Base-by-base conservation (phyloP, 1,140 invertebrate genomes). In the Bombus turneri region DNA sequence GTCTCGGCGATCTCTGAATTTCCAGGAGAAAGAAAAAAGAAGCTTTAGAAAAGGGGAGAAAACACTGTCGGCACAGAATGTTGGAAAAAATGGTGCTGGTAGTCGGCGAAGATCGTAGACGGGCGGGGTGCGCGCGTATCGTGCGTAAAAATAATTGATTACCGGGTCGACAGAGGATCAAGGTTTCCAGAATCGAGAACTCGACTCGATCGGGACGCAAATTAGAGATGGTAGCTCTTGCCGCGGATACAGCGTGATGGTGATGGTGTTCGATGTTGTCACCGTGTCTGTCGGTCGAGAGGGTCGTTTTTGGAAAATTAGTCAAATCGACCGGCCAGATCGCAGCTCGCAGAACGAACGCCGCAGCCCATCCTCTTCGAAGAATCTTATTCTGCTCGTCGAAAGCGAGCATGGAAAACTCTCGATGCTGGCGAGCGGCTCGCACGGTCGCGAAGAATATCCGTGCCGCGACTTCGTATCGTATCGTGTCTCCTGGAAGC, bases 141-240 rank as follows among this genome's bases (percentile, higher is more conserved):
- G n/a, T 13, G 39, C 10, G 57, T 25, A 39, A 37, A 41, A 12
- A 13, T 22, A 34, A 25, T 43, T 22, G 28, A 66, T 91, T 92
- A 96, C 96, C 96, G 89, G 95, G 95, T 79, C 96, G 95, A 85
- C 96, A 96, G 9, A 97, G 93, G 34, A 96, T 92, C 25, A 97
- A 93, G 4, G 96, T 97, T 94, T 97, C 97, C 34, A 97, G 86
- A 59, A 96, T 93, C 39, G 96, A 96, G 4, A 97, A 91, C 86
- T 97, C 97, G 81, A 96, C 91, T 22, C 95, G 91, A 84, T 97
- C 96, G 22, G 96, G 94, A 10, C 95, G 94, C 37, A 97, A 81
- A 69, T 95, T 93, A 41, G 31, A 79, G 71, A 95, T 94, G 89
- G 87, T 86, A 91, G 88, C 87, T 91, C 93, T 88, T 75, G 92